These are phyloP conservation scores for Glyphotaelius pellucidus DNA, from an alignment of 2,888 invertebrate genomes.

Conservation along the genomic window DNA sequence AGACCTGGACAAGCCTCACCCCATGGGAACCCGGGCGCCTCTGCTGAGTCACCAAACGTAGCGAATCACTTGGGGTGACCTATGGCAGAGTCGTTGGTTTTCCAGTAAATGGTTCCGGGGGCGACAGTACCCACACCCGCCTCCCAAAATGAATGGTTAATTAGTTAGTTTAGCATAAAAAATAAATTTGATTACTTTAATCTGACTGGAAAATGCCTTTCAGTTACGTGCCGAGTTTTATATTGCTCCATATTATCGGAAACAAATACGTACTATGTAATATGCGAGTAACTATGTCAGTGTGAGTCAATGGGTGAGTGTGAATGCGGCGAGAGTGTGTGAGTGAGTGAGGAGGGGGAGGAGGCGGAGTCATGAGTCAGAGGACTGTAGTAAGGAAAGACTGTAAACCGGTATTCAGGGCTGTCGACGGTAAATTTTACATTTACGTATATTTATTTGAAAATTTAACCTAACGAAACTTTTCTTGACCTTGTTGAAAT, in stretches of 20 bases:
- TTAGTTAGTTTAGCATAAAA: no score
- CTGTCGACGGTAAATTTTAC: background rate
- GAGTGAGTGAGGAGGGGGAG: constrained; percentile 3
- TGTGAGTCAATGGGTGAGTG: background rate
- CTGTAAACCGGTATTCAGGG: constrained; percentile 40
- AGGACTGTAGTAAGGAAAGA: constrained; percentile 3
- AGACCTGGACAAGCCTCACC: no score
- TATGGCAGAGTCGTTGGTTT: no score
- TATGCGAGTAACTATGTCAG: background rate
- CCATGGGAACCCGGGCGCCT: no score
- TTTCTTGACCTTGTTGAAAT: background rate
- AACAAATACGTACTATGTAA: constrained; percentile 1
- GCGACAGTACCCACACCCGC: no score
- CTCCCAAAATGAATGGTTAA: no score
- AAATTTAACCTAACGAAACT: background rate
- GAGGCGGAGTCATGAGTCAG: constrained; percentile 45
- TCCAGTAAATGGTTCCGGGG: no score
- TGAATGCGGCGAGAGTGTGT: constrained; percentile 11
- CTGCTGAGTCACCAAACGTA: no score
- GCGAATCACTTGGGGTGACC: no score
- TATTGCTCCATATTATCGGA: background rate
- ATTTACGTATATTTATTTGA: background rate
- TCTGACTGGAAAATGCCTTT: constrained; percentile 10
- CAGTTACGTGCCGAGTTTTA: constrained; percentile 12
- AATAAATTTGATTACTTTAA: background rate